Evolutionary conservation across 1,140 invertebrate species (phyloP).

Genomic region (Drosophila kurseongensis): DNA sequence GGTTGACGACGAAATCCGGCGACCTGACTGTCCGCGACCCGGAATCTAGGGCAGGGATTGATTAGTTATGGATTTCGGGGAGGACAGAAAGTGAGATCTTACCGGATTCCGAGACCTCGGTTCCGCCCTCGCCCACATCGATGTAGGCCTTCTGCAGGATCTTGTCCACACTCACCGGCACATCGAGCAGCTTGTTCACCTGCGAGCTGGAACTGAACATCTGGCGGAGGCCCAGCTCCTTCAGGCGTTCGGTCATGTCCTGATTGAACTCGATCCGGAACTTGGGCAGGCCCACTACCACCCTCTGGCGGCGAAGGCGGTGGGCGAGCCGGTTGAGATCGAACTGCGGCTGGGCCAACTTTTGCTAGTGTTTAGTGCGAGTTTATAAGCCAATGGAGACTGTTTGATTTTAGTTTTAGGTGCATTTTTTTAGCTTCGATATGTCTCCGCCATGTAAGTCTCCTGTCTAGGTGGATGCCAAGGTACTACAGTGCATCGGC

Average conservation of each 20-base stretch:
- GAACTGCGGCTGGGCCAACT: constrained; percentile 10
- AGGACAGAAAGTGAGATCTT: constrained; percentile 5
- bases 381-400: too few relatives aligned
- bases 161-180: constrained; percentile 49
- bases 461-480: too few relatives aligned
- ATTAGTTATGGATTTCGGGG: background rate
- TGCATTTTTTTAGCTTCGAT: too few relatives aligned
- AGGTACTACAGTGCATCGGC: too few relatives aligned
- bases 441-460: too few relatives aligned
- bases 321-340: constrained; percentile 59
- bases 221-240: constrained; percentile 45
- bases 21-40: constrained; percentile 66
- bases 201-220: constrained; percentile 55
- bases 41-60: constrained; percentile 48
- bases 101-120: constrained; percentile 75
- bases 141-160: constrained; percentile 75
- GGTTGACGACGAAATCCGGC: constrained; percentile 64
- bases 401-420: too few relatives aligned
- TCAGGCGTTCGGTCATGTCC: constrained; percentile 60
- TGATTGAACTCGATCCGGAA: constrained; percentile 70
- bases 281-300: constrained; percentile 60
- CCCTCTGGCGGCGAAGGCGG: constrained; percentile 45
- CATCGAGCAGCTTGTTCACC: constrained; percentile 39
- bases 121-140: constrained; percentile 74
- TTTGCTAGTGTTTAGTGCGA: too few relatives aligned